These are phyloP conservation scores for Siniperca chuatsi DNA, from an alignment of 2,113 vertebrate genomes.

Conservation along the genomic window DNA sequence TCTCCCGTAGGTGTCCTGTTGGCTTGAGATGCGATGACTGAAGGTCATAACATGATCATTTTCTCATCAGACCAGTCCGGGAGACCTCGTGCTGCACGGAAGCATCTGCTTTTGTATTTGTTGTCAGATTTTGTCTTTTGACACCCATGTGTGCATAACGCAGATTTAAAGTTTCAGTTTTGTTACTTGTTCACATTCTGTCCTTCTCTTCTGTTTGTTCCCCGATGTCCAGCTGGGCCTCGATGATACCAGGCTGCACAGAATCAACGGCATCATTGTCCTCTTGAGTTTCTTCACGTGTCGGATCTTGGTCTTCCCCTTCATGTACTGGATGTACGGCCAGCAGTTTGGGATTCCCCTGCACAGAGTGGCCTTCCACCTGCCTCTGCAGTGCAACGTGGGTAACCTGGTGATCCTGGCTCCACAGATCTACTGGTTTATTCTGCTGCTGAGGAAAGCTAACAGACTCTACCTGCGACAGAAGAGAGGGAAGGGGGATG, in stretches of 20 bases:
- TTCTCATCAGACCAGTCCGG: not conserved
- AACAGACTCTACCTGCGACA: constrained; percentile 82
- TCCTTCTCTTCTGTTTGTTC: not conserved
- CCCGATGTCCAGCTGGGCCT: constrained; percentile 84
- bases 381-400: constrained; percentile 90
- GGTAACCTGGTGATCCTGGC: constrained; percentile 89
- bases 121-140: not conserved
- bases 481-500: constrained; percentile 37
- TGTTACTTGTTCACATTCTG: not conserved
- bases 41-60: not conserved
- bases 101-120: not conserved
- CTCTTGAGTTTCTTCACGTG: constrained; percentile 90
- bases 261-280: constrained; percentile 87
- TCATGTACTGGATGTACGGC: constrained; percentile 91
- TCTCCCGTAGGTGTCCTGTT: not conserved
- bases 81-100: not conserved
- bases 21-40: not conserved
- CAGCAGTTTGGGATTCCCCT: constrained; percentile 83
- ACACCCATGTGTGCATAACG: too few relatives aligned
- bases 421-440: constrained; percentile 94
- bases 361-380: constrained; percentile 85
- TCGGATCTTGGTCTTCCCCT: constrained; percentile 92
- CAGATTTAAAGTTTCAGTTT: not conserved
- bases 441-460: constrained; percentile 90
- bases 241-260: constrained; percentile 87